Conservation (phyloP, 2,113 vertebrate genomes). For the Panthera uncia region DNA sequence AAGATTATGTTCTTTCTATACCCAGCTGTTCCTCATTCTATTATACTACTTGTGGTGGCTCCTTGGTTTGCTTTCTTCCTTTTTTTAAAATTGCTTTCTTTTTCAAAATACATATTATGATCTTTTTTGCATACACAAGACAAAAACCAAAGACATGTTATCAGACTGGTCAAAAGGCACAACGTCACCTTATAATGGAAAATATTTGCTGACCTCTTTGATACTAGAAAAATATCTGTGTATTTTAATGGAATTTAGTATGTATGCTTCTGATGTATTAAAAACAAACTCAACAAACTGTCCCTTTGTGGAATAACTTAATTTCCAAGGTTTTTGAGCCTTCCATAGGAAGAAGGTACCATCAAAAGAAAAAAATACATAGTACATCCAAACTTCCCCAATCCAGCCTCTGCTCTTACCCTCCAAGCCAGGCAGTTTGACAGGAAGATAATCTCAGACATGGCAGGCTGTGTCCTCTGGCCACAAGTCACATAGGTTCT, state of each 20-base stretch:
- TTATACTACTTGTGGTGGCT: not conserved
- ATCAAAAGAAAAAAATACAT: not conserved
- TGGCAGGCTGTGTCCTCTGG: not conserved
- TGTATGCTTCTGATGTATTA: not conserved
- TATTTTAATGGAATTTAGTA: not conserved
- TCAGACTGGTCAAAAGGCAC: not conserved
- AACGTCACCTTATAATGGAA: not conserved
- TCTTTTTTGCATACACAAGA: not conserved
- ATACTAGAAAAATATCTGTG: not conserved
- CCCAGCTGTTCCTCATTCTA: not conserved
- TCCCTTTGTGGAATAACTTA: not conserved
- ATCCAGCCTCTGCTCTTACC: not conserved
- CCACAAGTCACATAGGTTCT: not conserved
- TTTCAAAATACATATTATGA: not conserved
- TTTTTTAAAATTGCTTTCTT: not conserved
- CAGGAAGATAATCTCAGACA: not conserved
- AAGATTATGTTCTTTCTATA: not conserved
- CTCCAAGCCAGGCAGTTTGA: not conserved
- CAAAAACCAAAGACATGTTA: not conserved
- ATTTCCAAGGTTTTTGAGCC: not conserved
- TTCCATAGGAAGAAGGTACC: not conserved
- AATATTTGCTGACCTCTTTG: not conserved
- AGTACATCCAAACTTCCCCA: not conserved
- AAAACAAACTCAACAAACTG: not conserved
- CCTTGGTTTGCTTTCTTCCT: not conserved